phyloP scores from a whole-genome alignment of 2,888 invertebrate genomes.

The Podabrus alpinus region DNA sequence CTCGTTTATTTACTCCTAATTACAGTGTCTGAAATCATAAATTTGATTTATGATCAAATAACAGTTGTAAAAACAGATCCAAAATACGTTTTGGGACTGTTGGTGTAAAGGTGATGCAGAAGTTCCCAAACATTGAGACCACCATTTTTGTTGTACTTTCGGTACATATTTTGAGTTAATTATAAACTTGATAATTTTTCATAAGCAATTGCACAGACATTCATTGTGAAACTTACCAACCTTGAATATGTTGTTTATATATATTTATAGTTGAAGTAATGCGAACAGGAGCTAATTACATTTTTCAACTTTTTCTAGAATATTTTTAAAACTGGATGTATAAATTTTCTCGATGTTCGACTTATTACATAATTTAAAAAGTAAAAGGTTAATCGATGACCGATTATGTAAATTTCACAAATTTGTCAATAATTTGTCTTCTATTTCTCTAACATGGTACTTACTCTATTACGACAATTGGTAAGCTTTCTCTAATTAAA shows the following conservation, averaged over 20 bases:
- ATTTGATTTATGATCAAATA: no score
- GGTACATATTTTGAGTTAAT: background rate
- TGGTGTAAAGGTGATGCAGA: background rate
- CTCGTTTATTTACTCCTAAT: no score
- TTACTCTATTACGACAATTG: background rate
- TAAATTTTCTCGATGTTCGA: background rate
- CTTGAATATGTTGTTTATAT: background rate
- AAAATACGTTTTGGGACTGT: background rate
- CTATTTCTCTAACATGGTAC: background rate
- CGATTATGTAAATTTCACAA: background rate
- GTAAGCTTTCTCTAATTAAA: constrained; percentile 7
- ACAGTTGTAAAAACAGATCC: no score
- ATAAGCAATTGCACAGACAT: background rate
- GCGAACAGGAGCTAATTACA: background rate
- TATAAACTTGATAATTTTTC: background rate
- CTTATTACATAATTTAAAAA: background rate
- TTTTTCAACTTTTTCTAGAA: background rate
- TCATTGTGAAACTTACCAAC: background rate
- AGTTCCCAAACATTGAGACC: background rate
- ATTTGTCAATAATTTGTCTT: background rate
- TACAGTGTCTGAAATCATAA: no score
- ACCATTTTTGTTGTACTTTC: background rate
- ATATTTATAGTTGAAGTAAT: background rate
- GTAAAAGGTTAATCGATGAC: background rate
- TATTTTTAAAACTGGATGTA: background rate